These are phyloP conservation scores for Euzetes globulus DNA, from an alignment of 2,888 invertebrate species.

Conservation along the genomic window DNA sequence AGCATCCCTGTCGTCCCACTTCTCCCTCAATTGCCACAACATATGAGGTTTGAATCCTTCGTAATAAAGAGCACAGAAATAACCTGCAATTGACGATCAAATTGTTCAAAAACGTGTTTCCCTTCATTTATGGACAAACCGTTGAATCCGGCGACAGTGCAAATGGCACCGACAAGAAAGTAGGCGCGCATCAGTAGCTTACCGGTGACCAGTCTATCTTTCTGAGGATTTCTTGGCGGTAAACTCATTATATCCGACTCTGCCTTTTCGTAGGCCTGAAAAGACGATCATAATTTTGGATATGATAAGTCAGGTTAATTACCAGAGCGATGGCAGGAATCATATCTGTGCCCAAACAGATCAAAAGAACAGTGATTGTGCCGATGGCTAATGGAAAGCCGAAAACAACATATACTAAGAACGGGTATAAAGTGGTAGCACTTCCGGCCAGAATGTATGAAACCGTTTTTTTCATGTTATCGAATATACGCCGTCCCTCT, in stretches of 20 bases:
- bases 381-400: constrained; percentile 48
- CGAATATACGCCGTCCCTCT: constrained; percentile 45
- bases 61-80: constrained; percentile 99
- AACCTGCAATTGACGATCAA: constrained; percentile 61
- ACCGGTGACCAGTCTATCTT: constrained; percentile 50
- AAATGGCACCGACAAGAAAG: constrained; percentile 67
- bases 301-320: too few species aligned
- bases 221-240: constrained; percentile 51
- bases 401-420: constrained; percentile 47
- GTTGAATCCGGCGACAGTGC: constrained; percentile 58
- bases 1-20: constrained; percentile 52
- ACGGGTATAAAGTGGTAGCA: constrained; percentile 49
- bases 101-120: constrained; percentile 54
- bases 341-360: constrained; percentile 50
- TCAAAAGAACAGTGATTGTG: constrained; percentile 49
- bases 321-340: constrained; percentile 48
- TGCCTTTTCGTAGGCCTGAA: constrained; percentile 47
- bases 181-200: constrained; percentile 82
- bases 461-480: constrained; percentile 44
- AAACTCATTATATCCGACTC: constrained; percentile 52
- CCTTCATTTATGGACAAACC: constrained; percentile 98
- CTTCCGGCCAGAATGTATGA: constrained; percentile 48
- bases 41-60: constrained; percentile 75
- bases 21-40: constrained; percentile 51
- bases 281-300: too few species aligned